A percentile compares a stretch with the other conserved stretches of the same genome.
phyloP scores from a whole-genome alignment of 23 tunicate species.

The Trididemnum miniatum region DNA sequence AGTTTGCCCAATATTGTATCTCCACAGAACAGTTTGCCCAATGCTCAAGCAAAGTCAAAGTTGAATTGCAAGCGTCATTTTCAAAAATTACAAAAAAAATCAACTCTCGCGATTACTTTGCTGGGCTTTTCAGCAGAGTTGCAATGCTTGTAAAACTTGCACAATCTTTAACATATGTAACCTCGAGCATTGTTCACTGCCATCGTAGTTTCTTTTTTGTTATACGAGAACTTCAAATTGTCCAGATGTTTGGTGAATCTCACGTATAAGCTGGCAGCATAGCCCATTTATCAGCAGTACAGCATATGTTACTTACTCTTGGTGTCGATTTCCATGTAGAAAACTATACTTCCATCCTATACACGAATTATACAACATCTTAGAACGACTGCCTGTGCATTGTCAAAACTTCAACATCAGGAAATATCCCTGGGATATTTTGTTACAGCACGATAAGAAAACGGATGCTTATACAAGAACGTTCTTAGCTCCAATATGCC shows the following conservation, averaged over 20 bases:
- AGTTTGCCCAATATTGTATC: too few species aligned
- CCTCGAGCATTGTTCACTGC: too few species aligned
- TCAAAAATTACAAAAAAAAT: too few species aligned
- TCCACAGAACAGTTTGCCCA: too few species aligned
- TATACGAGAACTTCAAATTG: not conserved
- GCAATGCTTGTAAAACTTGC: too few species aligned
- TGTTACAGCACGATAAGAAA: constrained; percentile 3
- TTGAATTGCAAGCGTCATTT: too few species aligned
- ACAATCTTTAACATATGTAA: too few species aligned
- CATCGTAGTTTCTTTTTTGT: not conserved
- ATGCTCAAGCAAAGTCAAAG: too few species aligned
- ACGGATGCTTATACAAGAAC: not conserved
- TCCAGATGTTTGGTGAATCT: not conserved
- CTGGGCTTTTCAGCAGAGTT: too few species aligned
- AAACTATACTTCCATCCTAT: constrained; percentile 9
- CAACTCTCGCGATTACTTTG: too few species aligned
- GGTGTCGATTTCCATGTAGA: constrained; percentile 7
- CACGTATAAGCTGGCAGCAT: not conserved
- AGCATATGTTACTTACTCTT: constrained; percentile 16
- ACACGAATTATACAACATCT: not conserved
- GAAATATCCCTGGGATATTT: not conserved
- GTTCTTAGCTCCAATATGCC: too few species aligned
- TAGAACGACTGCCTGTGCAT: not conserved
- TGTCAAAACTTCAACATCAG: not conserved
- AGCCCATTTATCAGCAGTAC: not conserved